Evolutionary conservation across 2,113 vertebrate species (phyloP).

Genomic region (Podarcis cretensis): DNA sequence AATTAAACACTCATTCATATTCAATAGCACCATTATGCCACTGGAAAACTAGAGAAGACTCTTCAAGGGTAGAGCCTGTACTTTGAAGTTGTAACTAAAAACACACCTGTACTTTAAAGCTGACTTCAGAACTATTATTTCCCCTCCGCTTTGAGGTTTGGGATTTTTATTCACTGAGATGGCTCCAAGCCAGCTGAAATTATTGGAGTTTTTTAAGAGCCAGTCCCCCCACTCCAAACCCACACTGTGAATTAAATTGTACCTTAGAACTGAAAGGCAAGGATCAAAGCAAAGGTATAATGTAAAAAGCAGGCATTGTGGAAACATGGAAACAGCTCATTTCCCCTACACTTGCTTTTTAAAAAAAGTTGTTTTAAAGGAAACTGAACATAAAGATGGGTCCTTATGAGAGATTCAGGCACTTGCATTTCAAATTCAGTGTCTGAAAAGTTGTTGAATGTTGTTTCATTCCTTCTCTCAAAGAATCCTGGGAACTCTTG

Average conservation of each 20-base stretch:
- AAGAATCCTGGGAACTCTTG: too few species aligned
- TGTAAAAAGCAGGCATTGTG: not conserved
- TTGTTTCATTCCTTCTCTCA: not conserved
- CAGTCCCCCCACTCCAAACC: too few species aligned
- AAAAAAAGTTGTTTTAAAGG: not conserved
- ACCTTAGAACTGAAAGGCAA: not conserved
- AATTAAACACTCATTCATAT: not conserved
- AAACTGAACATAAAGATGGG: not conserved
- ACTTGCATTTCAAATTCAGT: not conserved
- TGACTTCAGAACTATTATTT: not conserved
- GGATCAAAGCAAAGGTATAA: not conserved
- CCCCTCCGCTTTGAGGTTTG: not conserved
- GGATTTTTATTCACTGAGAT: not conserved
- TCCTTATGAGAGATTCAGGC: not conserved
- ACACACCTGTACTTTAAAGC: not conserved
- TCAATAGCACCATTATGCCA: not conserved
- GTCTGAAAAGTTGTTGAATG: not conserved
- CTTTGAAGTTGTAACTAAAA: not conserved
- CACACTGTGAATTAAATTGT: not conserved
- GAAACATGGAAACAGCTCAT: not conserved
- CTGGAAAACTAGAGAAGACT: not conserved
- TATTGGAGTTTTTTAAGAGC: not conserved
- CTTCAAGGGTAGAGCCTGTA: not conserved
- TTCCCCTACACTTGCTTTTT: not conserved
- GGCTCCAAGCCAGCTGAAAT: not conserved